Evolutionary conservation across 2,797 vertebrate species (phyloP), one percentile per base, ranked within the genome.

Genomic region (Acanthiza pusilla): DNA sequence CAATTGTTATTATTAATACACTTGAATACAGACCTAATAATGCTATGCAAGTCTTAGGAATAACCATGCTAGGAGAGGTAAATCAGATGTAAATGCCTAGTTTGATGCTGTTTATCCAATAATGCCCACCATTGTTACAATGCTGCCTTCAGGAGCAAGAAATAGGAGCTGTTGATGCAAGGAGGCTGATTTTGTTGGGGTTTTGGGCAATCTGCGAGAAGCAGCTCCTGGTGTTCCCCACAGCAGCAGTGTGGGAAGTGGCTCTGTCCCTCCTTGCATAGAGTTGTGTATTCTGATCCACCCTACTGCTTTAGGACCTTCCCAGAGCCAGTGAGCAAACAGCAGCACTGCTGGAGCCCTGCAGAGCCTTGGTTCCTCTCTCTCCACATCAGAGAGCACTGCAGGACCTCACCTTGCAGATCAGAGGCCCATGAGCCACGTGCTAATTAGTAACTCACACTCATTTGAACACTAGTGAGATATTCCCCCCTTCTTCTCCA

Each of bases 1-100:
- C 89, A 70, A 94, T 96, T 94, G 89, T 95, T 95, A 73, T 96
- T 97, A 95, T 95, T 95, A 96, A 96, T 95, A 82, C 74, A 47
- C 26, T 8, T 7, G 80, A 77, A 23, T 79, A 67, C 87, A 78
- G 62, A 70, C 81, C 92, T 81, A 94, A 91, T 80, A 93, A 75
- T 36, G 5, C 34, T 19, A 11, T 0, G 6, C 78, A 30, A 81
- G 45, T 74, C 70, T 53, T 57, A 63, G 83, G 85, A 72, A 43
- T 20, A 70, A 40, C 25, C 1, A 0, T 17, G 34, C 61, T 55
- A 20, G 4, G 36, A 80, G 91, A 74, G 47, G 93, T 48, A 89
- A 89, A 92, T 73, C 48, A 61, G 85, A 78, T 58, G 55, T 57
- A 73, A 85, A 79, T 32, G 26, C 34, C 8, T 30, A 13, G 12